Base-by-base conservation (phyloP, 2,888 invertebrate genomes). In the Mythimna albipuncta region DNA sequence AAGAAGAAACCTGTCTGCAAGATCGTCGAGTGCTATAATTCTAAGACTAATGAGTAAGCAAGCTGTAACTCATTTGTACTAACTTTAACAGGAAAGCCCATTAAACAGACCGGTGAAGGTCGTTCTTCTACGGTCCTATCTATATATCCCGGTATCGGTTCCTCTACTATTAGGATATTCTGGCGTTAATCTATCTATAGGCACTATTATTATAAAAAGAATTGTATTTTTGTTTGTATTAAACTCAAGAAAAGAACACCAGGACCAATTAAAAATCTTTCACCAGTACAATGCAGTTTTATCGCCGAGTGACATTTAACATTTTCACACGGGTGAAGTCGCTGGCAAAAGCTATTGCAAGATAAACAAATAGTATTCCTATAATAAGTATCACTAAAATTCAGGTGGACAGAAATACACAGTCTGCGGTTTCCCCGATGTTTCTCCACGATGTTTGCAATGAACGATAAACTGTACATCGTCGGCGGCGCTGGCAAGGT, bases 401-500 rank as follows among this genome's bases (percentile, higher is more conserved):
- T 35, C 88, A 97, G 97, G 84, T 97, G 97, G 97, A 97, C 97
- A 1, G 94, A 96, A 90, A 96, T 97, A 73, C 94, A 96, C 77
- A 94, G 90, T 81, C 89, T 97, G 59, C 93, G 96, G 35, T 97
- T 97, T 84, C 97, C 97, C 2, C 92, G 96, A 84, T 96, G 96
- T 94, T 94, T 97, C 91, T 93, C 97, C 73, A 95, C 96, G 81
- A 85, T 97, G 86, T 94, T 97, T 84, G 92, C 96, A 13, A 96
- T 97, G 94, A 96, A 97, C 71, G 97, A 97, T 86, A 96, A 95
- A 76, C 89, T 98, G 59, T 98, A 97, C 87, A 91, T 98, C 52
- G 96, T 98, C 71, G 98, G 98, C 0, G 98, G 98, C 3, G 97
- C 97, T 55, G 97, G 97, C 5, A 97, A 96, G 88, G 91, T 95